These are phyloP conservation scores for Heteropelma amictum DNA, from an alignment of 2,888 invertebrate genomes.

Conservation along the genomic window DNA sequence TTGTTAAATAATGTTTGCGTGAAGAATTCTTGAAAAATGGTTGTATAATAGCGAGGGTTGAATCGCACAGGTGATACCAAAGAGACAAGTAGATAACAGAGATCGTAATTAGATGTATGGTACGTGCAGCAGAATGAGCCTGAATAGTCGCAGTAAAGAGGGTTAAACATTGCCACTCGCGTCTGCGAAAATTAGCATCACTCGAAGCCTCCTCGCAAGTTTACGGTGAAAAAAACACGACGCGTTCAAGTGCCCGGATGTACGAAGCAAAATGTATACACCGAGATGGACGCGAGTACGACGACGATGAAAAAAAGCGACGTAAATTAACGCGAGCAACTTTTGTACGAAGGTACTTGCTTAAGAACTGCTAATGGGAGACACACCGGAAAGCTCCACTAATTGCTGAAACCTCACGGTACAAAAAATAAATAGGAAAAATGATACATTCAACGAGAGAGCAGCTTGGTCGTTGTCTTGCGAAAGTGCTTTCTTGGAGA, in stretches of 20 bases:
- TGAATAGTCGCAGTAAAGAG: not conserved
- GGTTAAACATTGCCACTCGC: slow-evolving; percentile 52
- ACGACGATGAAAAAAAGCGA: slow-evolving; percentile 13
- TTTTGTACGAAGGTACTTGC: slow-evolving; percentile 58
- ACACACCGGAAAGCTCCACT: slow-evolving; percentile 50
- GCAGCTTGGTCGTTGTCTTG: no score
- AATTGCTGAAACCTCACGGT: slow-evolving; percentile 53
- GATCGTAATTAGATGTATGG: not conserved
- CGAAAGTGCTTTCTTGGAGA: no score
- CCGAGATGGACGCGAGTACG: slow-evolving; percentile 3
- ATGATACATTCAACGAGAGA: no score
- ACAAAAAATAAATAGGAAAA: not conserved
- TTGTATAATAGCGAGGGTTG: no score
- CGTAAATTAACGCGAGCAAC: slow-evolving; percentile 49
- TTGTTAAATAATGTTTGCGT: no score
- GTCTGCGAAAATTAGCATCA: slow-evolving; percentile 61
- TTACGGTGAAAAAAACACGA: slow-evolving; percentile 6
- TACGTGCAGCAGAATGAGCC: not conserved
- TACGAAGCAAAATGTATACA: not conserved
- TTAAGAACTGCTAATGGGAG: slow-evolving; percentile 63
- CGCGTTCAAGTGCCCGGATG: not conserved
- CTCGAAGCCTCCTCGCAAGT: slow-evolving; percentile 60
- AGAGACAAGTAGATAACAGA: no score
- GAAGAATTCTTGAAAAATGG: no score
- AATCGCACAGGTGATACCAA: no score